phyloP scores from a whole-genome alignment of 2,888 invertebrate species.

The Megaustenia siamemsis region DNA sequence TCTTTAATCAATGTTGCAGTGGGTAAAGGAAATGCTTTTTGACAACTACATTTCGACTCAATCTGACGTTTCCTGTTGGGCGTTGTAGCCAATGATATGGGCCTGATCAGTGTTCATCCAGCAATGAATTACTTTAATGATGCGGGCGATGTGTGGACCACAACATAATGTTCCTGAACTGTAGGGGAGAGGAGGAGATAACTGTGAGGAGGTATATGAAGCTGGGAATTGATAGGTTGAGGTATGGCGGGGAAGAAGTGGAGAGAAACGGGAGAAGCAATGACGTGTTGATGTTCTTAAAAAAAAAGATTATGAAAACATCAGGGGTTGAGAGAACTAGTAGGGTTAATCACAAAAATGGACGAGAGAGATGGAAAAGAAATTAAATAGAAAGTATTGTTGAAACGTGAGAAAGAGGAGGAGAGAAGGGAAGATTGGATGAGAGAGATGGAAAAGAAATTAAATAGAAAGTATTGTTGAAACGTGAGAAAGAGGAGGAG shows the following conservation, averaged over 20 bases:
- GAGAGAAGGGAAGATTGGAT: no score
- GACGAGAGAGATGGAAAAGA: no score
- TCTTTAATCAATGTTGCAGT: neutral
- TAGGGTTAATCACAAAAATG: no score
- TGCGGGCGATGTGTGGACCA: neutral
- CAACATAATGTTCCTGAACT: neutral
- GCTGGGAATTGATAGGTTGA: neutral
- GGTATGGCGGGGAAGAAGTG: neutral
- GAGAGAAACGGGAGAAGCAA: neutral
- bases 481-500: no score
- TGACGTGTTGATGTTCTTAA: no score
- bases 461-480: no score
- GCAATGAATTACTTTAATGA: slow-evolving; percentile 34
- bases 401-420: no score
- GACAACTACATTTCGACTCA: neutral
- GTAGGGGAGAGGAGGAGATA: neutral
- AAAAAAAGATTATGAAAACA: no score
- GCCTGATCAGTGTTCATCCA: slow-evolving; percentile 5
- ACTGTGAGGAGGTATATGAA: neutral
- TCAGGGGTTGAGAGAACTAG: no score
- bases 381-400: no score
- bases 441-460: no score
- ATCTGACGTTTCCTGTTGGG: neutral
- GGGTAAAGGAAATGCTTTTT: neutral
- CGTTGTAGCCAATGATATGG: slow-evolving; percentile 9